Conservation (phyloP, 2,888 invertebrate genomes). For the Boloria euphrosyne region DNA sequence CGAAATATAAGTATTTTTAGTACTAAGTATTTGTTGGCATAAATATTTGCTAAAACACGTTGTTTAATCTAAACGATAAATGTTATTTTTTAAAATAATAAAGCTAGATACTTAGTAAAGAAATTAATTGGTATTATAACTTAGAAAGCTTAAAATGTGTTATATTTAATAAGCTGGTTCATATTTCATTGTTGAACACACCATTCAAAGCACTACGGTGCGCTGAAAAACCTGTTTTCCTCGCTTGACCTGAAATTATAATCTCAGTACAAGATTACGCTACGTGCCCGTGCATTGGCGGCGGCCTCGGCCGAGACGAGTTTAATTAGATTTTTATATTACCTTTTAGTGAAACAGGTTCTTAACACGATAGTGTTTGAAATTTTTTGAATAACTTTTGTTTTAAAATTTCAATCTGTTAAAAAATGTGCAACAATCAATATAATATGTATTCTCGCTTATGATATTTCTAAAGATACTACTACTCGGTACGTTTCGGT, state of each 20-base stretch:
- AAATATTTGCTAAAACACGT: too few species aligned
- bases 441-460: too few species aligned
- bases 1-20: not conserved
- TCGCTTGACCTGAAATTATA: constrained; percentile 22
- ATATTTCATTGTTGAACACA: constrained; percentile 10
- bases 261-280: constrained; percentile 16
- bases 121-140: not conserved
- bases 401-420: too few species aligned
- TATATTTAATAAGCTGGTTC: constrained; percentile 1
- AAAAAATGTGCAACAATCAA: too few species aligned
- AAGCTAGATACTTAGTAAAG: too few species aligned
- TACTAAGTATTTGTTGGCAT: too few species aligned
- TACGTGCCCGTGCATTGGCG: not conserved
- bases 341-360: not conserved
- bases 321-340: constrained; percentile 2
- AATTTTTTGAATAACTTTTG: too few species aligned
- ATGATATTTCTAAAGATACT: too few species aligned
- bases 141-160: not conserved
- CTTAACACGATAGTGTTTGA: too few species aligned
- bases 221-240: constrained; percentile 16
- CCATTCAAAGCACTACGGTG: constrained; percentile 3
- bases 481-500: too few species aligned
- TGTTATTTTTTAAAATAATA: too few species aligned
- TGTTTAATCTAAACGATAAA: too few species aligned
- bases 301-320: not conserved